phyloP scores from a whole-genome alignment of 30 jellyfish, hydroid and myxozoan genomes.

The Nemopilema nomurai region DNA sequence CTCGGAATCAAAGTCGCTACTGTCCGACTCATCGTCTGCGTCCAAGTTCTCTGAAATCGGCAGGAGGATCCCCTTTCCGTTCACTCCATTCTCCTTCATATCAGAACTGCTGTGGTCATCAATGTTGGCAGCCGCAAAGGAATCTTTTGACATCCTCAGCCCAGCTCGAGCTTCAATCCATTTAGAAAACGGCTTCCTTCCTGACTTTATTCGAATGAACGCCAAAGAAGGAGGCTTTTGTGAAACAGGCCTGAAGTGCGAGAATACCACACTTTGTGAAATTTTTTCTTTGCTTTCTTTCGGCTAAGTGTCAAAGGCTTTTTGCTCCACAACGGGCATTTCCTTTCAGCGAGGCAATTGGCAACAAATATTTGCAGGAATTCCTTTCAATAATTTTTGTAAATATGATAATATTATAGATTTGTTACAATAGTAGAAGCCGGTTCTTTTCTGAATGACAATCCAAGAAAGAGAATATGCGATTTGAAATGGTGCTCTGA shows the following conservation, averaged over 20 bases:
- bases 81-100: not conserved
- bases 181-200: too few relatives aligned
- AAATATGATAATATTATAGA: too few relatives aligned
- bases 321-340: too few relatives aligned
- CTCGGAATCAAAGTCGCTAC: constrained; percentile 45
- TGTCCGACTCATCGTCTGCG: constrained; percentile 67
- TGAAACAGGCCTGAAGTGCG: too few relatives aligned
- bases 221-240: too few relatives aligned
- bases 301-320: not conserved
- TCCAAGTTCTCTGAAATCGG: constrained; percentile 60
- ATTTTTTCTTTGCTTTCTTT: not conserved
- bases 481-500: not conserved
- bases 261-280: not conserved
- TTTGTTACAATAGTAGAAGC: not conserved
- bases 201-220: too few relatives aligned
- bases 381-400: not conserved
- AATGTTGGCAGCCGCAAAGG: not conserved
- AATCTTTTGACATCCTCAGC: not conserved
- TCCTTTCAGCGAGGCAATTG: not conserved
- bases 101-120: constrained; percentile 1
- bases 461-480: not conserved
- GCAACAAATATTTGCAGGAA: not conserved
- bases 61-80: constrained; percentile 16
- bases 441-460: not conserved
- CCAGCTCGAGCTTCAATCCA: not conserved